Evolutionary conservation across 2,888 invertebrate species (phyloP).

Genomic region (Eristalinus aeneus): DNA sequence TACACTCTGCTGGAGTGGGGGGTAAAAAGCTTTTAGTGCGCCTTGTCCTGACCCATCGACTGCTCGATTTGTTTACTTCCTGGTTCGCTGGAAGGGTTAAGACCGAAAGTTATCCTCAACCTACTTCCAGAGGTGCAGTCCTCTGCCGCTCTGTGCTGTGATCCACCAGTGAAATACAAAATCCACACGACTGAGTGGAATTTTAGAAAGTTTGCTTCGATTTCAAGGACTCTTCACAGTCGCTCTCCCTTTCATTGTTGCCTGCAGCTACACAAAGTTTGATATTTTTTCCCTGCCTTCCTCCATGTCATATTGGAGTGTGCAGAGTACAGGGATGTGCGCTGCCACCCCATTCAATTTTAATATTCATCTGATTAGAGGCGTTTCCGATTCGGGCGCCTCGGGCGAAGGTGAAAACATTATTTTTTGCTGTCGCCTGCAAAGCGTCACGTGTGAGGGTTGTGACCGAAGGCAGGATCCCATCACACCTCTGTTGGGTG

Average conservation of each 20-base stretch:
- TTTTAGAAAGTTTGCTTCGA: conserved; percentile 46
- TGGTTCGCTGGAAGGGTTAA: conserved; percentile 52
- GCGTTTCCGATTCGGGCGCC: conserved; percentile 55
- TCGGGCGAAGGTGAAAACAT: conserved; percentile 18
- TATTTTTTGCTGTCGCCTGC: conserved; percentile 19
- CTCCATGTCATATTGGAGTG: neutral
- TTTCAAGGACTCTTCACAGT: conserved; percentile 41
- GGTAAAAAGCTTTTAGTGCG: conserved; percentile 59
- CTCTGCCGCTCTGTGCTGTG: too few species aligned
- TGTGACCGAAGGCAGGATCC: neutral
- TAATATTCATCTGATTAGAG: conserved; percentile 63
- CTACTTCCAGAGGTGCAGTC: conserved; percentile 3
- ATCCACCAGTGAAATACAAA: neutral
- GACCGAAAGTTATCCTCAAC: conserved; percentile 51
- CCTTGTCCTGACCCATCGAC: neutral
- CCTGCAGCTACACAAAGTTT: conserved; percentile 33
- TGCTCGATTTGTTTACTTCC: conserved; percentile 50
- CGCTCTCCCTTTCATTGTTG: neutral
- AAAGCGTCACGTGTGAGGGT: conserved; percentile 4
- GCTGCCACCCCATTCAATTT: conserved; percentile 50
- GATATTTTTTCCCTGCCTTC: neutral
- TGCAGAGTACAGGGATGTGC: neutral
- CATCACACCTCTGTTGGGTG: conserved; percentile 23
- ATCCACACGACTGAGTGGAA: conserved; percentile 36
- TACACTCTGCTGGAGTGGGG: conserved; percentile 23